Conservation (phyloP, 2,888 invertebrate species). For the Temnothorax unifasciatus region DNA sequence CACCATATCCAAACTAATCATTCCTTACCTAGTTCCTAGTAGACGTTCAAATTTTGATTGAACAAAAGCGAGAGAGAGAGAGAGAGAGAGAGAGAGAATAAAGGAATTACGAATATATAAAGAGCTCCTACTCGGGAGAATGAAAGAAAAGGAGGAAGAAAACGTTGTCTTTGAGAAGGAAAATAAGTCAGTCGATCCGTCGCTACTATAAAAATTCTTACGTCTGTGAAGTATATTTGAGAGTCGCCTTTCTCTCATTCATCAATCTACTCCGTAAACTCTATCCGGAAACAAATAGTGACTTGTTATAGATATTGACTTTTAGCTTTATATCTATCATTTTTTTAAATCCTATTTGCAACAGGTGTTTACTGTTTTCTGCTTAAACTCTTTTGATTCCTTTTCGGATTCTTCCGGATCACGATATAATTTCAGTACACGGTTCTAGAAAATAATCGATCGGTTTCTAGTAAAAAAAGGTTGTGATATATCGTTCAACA, state of each 20-base stretch:
- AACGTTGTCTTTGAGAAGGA: no score
- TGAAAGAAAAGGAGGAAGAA: no score
- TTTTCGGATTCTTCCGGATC: neutral
- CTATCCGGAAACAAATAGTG: neutral
- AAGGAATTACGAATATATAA: neutral
- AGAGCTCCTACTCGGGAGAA: no score
- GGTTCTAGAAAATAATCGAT: neutral
- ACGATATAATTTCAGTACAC: neutral
- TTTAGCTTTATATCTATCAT: no score
- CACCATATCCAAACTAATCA: neutral
- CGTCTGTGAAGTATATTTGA: neutral
- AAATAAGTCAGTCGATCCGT: no score
- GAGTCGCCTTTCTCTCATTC: neutral
- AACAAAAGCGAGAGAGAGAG: neutral
- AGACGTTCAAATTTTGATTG: neutral
- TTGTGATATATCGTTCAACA: neutral
- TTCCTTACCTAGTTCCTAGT: neutral
- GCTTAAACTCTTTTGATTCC: no score
- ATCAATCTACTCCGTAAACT: neutral
- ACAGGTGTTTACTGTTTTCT: no score
- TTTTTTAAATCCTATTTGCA: no score
- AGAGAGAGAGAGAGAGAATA: no score
- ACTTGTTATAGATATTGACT: neutral
- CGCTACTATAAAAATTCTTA: no score
- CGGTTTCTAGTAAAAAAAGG: neutral